These are phyloP conservation scores for Dynastes grantii DNA, from an alignment of 2,888 invertebrate genomes.

Conservation along the genomic window DNA sequence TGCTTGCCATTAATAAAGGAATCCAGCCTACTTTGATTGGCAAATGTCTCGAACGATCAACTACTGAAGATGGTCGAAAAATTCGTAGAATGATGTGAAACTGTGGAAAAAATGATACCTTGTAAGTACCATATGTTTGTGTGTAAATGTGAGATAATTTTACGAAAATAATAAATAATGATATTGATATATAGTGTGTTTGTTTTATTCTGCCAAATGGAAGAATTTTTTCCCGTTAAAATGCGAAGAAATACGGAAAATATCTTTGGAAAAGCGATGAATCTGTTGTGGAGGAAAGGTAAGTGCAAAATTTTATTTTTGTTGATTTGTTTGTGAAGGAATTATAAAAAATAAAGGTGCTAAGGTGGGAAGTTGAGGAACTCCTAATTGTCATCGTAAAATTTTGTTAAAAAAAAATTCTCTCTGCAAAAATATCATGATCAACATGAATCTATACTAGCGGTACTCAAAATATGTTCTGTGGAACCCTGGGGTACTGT, in stretches of 20 bases:
- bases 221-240: not conserved
- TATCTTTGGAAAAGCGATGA: not conserved
- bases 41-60: not conserved
- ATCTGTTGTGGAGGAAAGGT: not conserved
- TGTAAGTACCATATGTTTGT: constrained; percentile 60
- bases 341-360: not conserved
- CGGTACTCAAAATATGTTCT: too few relatives aligned
- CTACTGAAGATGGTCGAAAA: not conserved
- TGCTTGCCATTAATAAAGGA: not conserved
- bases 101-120: constrained; percentile 11
- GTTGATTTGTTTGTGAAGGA: not conserved
- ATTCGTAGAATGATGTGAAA: constrained; percentile 27
- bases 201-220: not conserved
- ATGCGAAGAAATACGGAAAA: not conserved
- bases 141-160: constrained; percentile 70
- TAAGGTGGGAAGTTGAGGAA: too few relatives aligned
- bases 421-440: too few relatives aligned
- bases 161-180: constrained; percentile 66
- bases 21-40: not conserved
- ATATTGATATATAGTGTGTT: constrained; percentile 65
- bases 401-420: too few relatives aligned
- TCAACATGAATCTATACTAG: too few relatives aligned
- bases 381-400: too few relatives aligned
- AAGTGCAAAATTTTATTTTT: not conserved
- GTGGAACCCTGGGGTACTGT: too few relatives aligned